Evolutionary conservation across 2,888 invertebrate genomes (phyloP).

Genomic region (Calameuta filiformis): DNA sequence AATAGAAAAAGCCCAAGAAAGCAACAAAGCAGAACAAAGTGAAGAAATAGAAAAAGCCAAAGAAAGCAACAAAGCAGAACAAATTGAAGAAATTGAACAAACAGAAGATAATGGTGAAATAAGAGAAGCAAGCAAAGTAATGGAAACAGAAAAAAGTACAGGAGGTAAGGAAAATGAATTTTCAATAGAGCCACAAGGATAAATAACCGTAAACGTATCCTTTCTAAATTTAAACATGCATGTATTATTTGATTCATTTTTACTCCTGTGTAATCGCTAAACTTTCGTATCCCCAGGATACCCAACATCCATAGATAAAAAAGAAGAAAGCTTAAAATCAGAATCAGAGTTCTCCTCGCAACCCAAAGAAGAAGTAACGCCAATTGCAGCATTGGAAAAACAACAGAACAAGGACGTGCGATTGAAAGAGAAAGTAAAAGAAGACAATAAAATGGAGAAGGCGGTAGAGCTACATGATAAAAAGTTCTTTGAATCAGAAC

Average conservation of each 20-base stretch:
- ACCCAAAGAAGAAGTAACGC: neutral
- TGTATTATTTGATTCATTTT: neutral
- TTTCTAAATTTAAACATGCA: neutral
- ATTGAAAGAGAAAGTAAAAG: neutral
- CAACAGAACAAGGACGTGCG: neutral
- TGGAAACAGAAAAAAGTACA: neutral
- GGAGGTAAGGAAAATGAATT: neutral
- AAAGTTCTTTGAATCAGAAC: too few relatives aligned
- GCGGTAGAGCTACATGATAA: too few relatives aligned
- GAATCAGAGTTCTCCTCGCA: neutral
- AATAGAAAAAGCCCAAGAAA: too few relatives aligned
- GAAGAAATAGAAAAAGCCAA: neutral
- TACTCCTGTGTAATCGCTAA: neutral
- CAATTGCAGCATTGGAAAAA: neutral
- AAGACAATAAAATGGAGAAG: neutral
- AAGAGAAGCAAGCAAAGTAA: neutral
- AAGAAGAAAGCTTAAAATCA: neutral
- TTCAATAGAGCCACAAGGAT: neutral
- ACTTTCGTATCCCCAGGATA: neutral
- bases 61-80: conserved; percentile 13
- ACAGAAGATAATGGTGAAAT: neutral
- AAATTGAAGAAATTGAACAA: conserved; percentile 16
- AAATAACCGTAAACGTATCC: neutral
- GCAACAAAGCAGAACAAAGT: too few relatives aligned
- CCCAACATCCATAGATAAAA: neutral